These are phyloP conservation scores for Arenaria interpres DNA, from an alignment of 2,113 vertebrate genomes.

Conservation along the genomic window DNA sequence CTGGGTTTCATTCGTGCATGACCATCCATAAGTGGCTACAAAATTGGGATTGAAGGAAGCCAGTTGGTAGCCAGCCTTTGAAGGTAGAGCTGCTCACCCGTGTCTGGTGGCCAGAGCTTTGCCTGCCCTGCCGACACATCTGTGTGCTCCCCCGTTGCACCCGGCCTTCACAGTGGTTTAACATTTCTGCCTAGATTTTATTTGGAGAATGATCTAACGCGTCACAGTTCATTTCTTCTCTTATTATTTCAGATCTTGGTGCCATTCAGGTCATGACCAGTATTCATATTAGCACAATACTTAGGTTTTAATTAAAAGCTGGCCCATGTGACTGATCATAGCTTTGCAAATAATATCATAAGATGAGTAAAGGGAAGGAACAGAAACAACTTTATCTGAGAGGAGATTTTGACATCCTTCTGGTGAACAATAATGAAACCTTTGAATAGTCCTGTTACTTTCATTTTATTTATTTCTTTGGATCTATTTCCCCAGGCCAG, in stretches of 20 bases:
- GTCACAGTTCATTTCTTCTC: not conserved
- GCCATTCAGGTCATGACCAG: not conserved
- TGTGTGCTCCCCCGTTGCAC: no score
- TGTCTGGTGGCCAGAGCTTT: fast-evolving
- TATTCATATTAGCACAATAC: not conserved
- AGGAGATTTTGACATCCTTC: not conserved
- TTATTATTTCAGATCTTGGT: not conserved
- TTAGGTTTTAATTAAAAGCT: not conserved
- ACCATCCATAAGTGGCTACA: not conserved
- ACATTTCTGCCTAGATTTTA: not conserved
- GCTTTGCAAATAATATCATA: not conserved
- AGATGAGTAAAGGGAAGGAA: not conserved
- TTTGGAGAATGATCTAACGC: not conserved
- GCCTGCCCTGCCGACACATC: fast-evolving
- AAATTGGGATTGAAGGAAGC: not conserved
- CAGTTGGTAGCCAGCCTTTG: not conserved
- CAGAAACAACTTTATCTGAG: not conserved
- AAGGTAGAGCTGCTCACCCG: not conserved
- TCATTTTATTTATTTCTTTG: not conserved
- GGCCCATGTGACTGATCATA: not conserved
- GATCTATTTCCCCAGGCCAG: not conserved
- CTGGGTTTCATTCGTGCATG: not conserved
- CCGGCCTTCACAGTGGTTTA: not conserved
- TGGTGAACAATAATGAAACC: not conserved
- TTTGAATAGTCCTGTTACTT: slow-evolving; percentile 15